Evolutionary conservation across 2,888 invertebrate genomes (phyloP).

Genomic region (Andricus quercusramuli): DNA sequence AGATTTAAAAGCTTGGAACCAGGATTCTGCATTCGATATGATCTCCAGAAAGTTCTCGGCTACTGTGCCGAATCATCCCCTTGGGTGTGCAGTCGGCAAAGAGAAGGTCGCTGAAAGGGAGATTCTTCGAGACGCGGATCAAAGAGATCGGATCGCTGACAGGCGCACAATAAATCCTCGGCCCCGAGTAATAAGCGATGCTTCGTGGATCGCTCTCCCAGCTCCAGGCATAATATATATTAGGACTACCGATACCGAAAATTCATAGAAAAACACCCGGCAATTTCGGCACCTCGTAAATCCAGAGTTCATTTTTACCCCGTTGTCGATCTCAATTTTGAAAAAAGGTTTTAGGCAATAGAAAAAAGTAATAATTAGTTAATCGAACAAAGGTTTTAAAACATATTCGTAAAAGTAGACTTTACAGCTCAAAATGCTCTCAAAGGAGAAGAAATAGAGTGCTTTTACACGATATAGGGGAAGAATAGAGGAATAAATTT

Average conservation of each 20-base stretch:
- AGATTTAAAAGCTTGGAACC: neutral
- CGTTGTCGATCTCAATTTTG: neutral
- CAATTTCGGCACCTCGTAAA: conserved; percentile 63
- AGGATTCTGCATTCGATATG: neutral
- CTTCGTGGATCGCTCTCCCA: conserved; percentile 42
- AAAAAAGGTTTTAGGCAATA: neutral
- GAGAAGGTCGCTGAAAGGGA: conserved; percentile 28
- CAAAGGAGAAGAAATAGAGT: too few relatives aligned
- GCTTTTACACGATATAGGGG: too few relatives aligned
- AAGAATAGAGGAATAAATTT: too few relatives aligned
- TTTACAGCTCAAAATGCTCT: too few relatives aligned
- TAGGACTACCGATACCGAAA: conserved; percentile 46
- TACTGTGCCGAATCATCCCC: conserved; percentile 35
- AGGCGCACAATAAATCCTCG: conserved; percentile 64
- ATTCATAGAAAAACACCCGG: conserved; percentile 54
- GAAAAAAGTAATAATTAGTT: neutral
- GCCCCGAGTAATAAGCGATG: conserved; percentile 61
- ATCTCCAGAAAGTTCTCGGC: conserved; percentile 1
- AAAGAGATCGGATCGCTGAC: conserved; percentile 66
- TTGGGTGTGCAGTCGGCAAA: neutral
- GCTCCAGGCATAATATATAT: conserved; percentile 47
- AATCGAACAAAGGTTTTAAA: too few relatives aligned
- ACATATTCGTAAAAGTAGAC: too few relatives aligned
- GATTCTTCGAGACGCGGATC: conserved; percentile 51
- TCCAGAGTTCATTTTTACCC: conserved; percentile 30